These are phyloP conservation scores for Caenorhabditis sp. DNA, from an alignment of 2,888 invertebrate species.

Conservation along the genomic window DNA sequence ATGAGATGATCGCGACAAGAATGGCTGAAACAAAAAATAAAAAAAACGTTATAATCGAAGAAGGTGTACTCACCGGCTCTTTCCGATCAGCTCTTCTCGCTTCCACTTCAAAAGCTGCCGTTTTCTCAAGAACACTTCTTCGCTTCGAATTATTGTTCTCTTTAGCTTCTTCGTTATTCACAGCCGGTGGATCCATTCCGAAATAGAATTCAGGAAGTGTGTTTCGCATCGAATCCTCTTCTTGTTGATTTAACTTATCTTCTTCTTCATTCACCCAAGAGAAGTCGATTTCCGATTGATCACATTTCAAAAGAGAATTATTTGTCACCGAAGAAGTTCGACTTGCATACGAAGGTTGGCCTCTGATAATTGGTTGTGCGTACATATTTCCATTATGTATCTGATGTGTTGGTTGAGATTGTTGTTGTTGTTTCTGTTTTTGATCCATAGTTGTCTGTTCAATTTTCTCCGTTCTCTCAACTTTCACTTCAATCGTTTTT, in stretches of 20 bases:
- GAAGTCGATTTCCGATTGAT: constrained; percentile 55
- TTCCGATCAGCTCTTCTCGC: constrained; percentile 30
- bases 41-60: too few relatives aligned
- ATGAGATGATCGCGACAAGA: constrained; percentile 26
- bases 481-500: constrained; percentile 48
- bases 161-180: constrained; percentile 15
- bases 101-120: constrained; percentile 31
- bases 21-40: constrained; percentile 15
- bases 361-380: constrained; percentile 44
- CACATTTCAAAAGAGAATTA: constrained; percentile 44
- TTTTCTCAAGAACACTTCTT: constrained; percentile 35
- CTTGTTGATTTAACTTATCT: constrained; percentile 42
- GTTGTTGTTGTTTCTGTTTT: background rate
- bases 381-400: constrained; percentile 28
- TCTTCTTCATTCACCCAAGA: constrained; percentile 54
- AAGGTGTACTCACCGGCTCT: constrained; percentile 33
- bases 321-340: constrained; percentile 47
- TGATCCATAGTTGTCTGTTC: constrained; percentile 12
- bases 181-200: constrained; percentile 45
- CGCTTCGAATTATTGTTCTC: background rate
- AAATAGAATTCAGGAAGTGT: constrained; percentile 42
- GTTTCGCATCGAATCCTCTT: constrained; percentile 9
- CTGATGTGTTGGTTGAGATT: background rate
- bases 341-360: constrained; percentile 37
- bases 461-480: constrained; percentile 43